phyloP scores from a whole-genome alignment of 64 coral and sea anemone species.

The Porites lutea region DNA sequence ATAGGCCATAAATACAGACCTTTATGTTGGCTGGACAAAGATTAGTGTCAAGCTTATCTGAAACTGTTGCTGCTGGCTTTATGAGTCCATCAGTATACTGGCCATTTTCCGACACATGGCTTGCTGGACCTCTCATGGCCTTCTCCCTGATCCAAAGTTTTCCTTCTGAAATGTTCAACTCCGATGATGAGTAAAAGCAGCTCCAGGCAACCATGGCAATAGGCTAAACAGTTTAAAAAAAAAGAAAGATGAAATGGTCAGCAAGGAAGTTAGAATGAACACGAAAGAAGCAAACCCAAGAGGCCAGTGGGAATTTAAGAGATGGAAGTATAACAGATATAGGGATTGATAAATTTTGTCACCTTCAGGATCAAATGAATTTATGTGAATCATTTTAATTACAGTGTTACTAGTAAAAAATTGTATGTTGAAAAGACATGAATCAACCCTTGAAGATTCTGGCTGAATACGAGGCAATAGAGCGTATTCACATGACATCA shows the following conservation, averaged over 20 bases:
- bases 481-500: too few relatives aligned
- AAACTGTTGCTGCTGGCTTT: conserved; percentile 63
- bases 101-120: conserved; percentile 80
- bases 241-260: not conserved
- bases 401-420: too few relatives aligned
- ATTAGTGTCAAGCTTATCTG: conserved; percentile 72
- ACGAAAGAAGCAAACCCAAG: too few relatives aligned
- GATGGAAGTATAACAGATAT: too few relatives aligned
- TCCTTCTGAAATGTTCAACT: conserved; percentile 68
- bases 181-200: conserved; percentile 75
- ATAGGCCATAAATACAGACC: not conserved
- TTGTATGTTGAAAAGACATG: too few relatives aligned
- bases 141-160: conserved; percentile 87
- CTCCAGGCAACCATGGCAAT: conserved; percentile 97
- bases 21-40: conserved; percentile 75
- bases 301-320: too few relatives aligned
- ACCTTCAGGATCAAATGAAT: too few relatives aligned
- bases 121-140: conserved; percentile 84
- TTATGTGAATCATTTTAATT: too few relatives aligned
- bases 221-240: conserved; percentile 43
- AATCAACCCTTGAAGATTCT: too few relatives aligned
- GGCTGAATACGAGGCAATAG: too few relatives aligned
- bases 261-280: too few relatives aligned
- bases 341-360: too few relatives aligned
- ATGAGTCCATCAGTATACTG: conserved; percentile 70